phyloP scores from a whole-genome alignment of 1,140 invertebrate genomes.

The Asbolus verrucosus region DNA sequence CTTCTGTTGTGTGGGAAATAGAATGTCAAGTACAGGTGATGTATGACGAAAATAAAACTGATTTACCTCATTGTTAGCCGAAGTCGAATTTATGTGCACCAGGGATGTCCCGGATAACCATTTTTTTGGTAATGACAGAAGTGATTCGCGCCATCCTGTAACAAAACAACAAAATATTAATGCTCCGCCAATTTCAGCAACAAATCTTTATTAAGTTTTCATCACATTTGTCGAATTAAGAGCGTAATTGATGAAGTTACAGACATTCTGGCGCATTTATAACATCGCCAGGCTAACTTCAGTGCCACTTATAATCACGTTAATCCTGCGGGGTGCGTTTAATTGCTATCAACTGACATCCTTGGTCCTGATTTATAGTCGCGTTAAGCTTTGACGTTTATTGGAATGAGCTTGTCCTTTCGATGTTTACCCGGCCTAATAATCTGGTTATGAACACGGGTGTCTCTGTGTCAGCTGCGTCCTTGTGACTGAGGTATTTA shows the following conservation, averaged over 20 bases:
- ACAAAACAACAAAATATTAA: constrained; percentile 61
- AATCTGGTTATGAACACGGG: constrained; percentile 52
- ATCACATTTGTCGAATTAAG: constrained; percentile 8
- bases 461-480: constrained; percentile 45
- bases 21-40: constrained; percentile 46
- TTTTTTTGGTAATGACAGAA: constrained; percentile 75
- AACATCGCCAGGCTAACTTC: constrained; percentile 12
- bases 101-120: constrained; percentile 72
- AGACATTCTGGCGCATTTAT: background rate
- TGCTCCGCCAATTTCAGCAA: constrained; percentile 13
- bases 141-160: constrained; percentile 76
- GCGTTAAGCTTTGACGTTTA: constrained; percentile 53
- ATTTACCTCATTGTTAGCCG: constrained; percentile 61
- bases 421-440: constrained; percentile 49
- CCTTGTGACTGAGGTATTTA: background rate
- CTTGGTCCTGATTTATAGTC: constrained; percentile 55
- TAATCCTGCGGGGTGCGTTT: constrained; percentile 52
- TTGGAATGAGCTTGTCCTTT: constrained; percentile 52
- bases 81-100: constrained; percentile 56
- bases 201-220: background rate
- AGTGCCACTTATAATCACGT: constrained; percentile 63
- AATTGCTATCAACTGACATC: constrained; percentile 59
- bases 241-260: constrained; percentile 46
- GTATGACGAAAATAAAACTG: constrained; percentile 41
- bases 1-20: constrained; percentile 29